Evolutionary conservation across 2,113 vertebrate genomes (phyloP).

Genomic region (Saimiri boliviensis): DNA sequence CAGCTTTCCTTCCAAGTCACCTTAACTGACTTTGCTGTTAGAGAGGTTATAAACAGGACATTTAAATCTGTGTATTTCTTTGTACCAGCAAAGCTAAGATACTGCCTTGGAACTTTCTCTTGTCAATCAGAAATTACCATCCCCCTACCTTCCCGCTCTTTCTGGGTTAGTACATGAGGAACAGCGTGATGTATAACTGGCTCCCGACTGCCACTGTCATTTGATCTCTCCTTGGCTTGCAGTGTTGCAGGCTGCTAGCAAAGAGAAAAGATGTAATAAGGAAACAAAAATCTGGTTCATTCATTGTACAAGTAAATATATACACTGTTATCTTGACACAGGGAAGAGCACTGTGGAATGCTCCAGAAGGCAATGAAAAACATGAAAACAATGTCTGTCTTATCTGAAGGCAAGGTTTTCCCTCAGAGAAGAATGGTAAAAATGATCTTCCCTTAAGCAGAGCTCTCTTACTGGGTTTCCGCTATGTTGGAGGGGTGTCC

Average conservation of each 20-base stretch:
- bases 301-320: not conserved
- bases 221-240: not conserved
- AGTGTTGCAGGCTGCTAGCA: not conserved
- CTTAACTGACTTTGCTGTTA: not conserved
- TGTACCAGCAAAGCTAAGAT: not conserved
- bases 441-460: not conserved
- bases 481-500: not conserved
- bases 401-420: not conserved
- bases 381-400: not conserved
- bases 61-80: not conserved
- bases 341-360: not conserved
- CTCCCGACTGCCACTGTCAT: not conserved
- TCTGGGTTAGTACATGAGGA: not conserved
- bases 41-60: not conserved
- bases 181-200: not conserved
- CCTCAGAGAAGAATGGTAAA: not conserved
- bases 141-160: not conserved
- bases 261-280: not conserved
- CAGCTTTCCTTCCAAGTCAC: constrained; percentile 11
- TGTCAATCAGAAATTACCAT: not conserved
- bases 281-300: not conserved
- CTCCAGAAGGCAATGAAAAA: not conserved
- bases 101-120: not conserved
- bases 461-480: not conserved
- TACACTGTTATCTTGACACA: not conserved